phyloP scores from a whole-genome alignment of 1,140 invertebrate genomes.

The Drosophila burlai region DNA sequence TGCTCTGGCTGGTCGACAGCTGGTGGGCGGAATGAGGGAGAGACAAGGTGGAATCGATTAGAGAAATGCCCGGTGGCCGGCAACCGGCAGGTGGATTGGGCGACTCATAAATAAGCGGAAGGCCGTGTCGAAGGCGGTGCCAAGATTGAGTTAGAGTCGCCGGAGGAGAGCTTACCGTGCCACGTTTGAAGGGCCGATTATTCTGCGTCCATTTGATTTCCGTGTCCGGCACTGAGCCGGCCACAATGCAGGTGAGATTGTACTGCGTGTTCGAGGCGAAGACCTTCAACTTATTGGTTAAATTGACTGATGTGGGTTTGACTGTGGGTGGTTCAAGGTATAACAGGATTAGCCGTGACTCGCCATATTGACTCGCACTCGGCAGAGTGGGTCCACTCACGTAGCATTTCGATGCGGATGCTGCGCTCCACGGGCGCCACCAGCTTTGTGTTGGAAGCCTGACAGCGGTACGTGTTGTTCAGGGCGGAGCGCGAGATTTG shows the following conservation, averaged over 20 bases:
- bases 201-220: slow-evolving; percentile 93
- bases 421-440: slow-evolving; percentile 92
- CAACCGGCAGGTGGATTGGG: slow-evolving; percentile 20
- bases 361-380: slow-evolving; percentile 14
- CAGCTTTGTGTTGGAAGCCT: slow-evolving; percentile 93
- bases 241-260: slow-evolving; percentile 91
- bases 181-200: slow-evolving; percentile 89
- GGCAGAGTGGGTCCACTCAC: slow-evolving; percentile 87
- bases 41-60: slow-evolving; percentile 74
- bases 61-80: slow-evolving; percentile 59
- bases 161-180: slow-evolving; percentile 87
- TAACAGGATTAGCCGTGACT: slow-evolving; percentile 75
- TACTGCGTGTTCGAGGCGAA: slow-evolving; percentile 92
- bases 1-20: slow-evolving; percentile 88
- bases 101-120: slow-evolving; percentile 64
- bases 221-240: slow-evolving; percentile 93
- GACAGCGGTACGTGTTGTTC: slow-evolving; percentile 93
- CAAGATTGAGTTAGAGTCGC: slow-evolving; percentile 24
- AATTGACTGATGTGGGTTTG: slow-evolving; percentile 90
- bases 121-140: slow-evolving; percentile 12
- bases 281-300: slow-evolving; percentile 90
- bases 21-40: slow-evolving; percentile 63
- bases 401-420: slow-evolving; percentile 91
- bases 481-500: slow-evolving; percentile 90
- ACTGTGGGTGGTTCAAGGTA: slow-evolving; percentile 86